These are phyloP conservation scores for Noctua fimbriata DNA, from an alignment of 2,888 invertebrate genomes.

Conservation along the genomic window DNA sequence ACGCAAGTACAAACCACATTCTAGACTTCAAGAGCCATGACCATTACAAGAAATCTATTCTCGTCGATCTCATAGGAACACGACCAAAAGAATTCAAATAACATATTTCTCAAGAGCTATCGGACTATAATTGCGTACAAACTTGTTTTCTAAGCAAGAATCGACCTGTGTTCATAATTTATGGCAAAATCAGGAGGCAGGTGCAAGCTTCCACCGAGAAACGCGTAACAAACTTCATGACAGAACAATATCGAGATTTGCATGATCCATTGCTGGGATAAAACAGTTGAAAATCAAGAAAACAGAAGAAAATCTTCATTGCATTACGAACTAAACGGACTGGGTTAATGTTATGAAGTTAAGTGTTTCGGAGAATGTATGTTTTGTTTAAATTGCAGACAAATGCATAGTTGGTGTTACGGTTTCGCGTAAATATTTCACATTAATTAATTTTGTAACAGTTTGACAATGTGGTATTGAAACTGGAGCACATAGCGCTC, in stretches of 20 bases:
- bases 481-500: constrained; percentile 15
- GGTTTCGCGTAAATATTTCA: constrained; percentile 26
- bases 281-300: neutral
- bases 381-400: constrained; percentile 50
- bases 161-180: constrained; percentile 64
- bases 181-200: constrained; percentile 71
- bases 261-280: constrained; percentile 49
- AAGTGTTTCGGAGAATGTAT: constrained; percentile 24
- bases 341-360: neutral
- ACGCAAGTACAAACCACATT: constrained; percentile 37
- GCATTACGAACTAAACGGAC: neutral
- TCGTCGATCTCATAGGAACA: constrained; percentile 51
- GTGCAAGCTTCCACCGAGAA: constrained; percentile 60
- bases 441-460: constrained; percentile 30
- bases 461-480: constrained; percentile 21
- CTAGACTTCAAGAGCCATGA: constrained; percentile 26
- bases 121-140: constrained; percentile 68
- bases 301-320: constrained; percentile 33
- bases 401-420: constrained; percentile 37
- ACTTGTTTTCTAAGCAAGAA: constrained; percentile 73
- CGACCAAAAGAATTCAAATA: constrained; percentile 60
- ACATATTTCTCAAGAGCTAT: constrained; percentile 68
- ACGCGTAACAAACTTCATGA: constrained; percentile 27
- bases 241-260: constrained; percentile 38
- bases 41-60: constrained; percentile 49